Evolutionary conservation across 2,888 invertebrate species (phyloP).

Genomic region (Ophion ventricosus): DNA sequence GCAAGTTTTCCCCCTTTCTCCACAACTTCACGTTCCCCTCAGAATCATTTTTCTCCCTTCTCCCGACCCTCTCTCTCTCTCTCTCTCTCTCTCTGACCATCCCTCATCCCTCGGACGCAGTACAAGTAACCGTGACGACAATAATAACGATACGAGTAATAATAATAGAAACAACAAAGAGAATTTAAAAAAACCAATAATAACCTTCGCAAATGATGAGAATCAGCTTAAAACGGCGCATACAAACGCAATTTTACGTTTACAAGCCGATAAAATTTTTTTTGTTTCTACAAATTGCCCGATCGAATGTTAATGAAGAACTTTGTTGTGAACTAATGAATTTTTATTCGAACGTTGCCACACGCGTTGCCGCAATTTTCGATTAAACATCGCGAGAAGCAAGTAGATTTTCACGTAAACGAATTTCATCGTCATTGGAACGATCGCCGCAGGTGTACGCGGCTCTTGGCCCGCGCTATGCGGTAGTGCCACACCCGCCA

Average conservation of each 20-base stretch:
- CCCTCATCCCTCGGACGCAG: too few species aligned
- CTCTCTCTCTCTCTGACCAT: not conserved
- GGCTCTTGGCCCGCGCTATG: slow-evolving; percentile 2
- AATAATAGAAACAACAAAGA: not conserved
- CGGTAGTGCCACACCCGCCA: slow-evolving; percentile 62
- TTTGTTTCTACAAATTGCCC: slow-evolving; percentile 12
- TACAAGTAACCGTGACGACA: too few species aligned
- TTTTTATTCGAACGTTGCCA: too few species aligned
- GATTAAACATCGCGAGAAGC: slow-evolving; percentile 33
- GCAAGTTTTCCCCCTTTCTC: slow-evolving; percentile 61
- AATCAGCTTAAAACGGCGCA: slow-evolving; percentile 1
- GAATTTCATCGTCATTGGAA: slow-evolving; percentile 66
- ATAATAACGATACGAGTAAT: not conserved
- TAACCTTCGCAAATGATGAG: not conserved
- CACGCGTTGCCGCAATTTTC: too few species aligned
- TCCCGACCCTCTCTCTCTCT: too few species aligned
- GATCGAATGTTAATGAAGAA: slow-evolving; percentile 25
- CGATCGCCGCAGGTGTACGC: slow-evolving; percentile 59
- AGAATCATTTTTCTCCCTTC: too few species aligned
- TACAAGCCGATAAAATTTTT: slow-evolving; percentile 4
- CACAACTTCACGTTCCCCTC: slow-evolving; percentile 22
- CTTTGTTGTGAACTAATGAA: not conserved
- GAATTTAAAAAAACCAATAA: not conserved
- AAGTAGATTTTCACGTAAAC: slow-evolving; percentile 58
- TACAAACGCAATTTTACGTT: slow-evolving; percentile 19